Percentiles rank a stretch among this genome's conserved stretches.
phyloP scores from a whole-genome alignment of 2,113 vertebrate species.

The Uria aalge region DNA sequence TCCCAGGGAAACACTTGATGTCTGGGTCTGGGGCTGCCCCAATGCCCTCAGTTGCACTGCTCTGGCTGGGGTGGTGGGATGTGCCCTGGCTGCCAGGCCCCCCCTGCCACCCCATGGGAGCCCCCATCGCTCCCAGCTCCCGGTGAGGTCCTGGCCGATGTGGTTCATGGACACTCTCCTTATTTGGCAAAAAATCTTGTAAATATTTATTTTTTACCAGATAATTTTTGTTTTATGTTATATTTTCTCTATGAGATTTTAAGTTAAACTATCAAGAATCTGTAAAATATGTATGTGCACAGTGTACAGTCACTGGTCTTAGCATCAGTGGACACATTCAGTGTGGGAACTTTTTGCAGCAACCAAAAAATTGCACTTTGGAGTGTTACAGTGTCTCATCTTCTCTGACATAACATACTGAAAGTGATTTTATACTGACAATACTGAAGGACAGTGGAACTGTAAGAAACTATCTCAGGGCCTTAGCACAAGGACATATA shows the following conservation, averaged over 20 bases:
- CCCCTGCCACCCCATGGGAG: neutral
- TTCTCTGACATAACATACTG: neutral
- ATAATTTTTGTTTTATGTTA: neutral
- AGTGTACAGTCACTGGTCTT: neutral
- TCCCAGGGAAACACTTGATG: neutral
- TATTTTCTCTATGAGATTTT: neutral
- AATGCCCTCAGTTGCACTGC: neutral
- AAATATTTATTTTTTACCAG: neutral
- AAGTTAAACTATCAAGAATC: neutral
- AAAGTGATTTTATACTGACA: neutral
- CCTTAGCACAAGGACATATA: neutral
- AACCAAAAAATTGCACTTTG: neutral
- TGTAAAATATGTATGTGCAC: fast-evolving
- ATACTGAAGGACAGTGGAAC: neutral
- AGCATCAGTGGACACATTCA: neutral
- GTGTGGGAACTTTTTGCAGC: neutral
- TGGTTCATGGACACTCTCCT: neutral
- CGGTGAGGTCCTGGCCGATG: too few relatives aligned
- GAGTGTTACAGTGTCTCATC: neutral
- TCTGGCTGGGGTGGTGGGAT: neutral
- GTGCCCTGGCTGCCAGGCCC: neutral
- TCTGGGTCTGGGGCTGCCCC: neutral
- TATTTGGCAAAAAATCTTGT: neutral
- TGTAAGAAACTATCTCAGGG: neutral
- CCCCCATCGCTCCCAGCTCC: fast-evolving